These are phyloP conservation scores for Ptilodon capucinus DNA, from an alignment of 2,888 invertebrate genomes.

Conservation along the genomic window DNA sequence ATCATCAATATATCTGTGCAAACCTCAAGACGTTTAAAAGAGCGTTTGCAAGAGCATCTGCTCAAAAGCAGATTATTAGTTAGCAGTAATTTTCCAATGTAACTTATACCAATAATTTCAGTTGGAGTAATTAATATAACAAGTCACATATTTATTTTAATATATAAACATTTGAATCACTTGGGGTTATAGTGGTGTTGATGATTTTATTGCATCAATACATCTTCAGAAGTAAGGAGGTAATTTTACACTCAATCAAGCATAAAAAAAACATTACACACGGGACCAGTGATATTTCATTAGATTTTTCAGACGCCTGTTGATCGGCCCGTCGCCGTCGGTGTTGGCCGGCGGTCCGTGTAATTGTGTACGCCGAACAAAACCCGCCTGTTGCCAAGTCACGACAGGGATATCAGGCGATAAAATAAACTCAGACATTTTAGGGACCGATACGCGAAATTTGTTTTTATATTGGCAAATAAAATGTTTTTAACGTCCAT, in stretches of 20 bases:
- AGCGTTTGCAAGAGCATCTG: no score
- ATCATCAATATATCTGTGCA: no score
- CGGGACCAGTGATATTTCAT: background rate
- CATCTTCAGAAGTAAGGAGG: background rate
- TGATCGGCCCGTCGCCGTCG: constrained; percentile 5
- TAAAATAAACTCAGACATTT: constrained; percentile 14
- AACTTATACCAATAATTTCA: no score
- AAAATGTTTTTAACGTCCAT: constrained; percentile 1
- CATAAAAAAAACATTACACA: background rate
- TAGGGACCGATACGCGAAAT: background rate
- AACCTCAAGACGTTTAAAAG: no score
- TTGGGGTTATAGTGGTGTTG: no score
- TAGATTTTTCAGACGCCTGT: constrained; percentile 13
- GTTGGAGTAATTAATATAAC: no score
- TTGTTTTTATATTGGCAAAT: background rate
- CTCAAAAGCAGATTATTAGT: no score
- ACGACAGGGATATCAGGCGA: constrained; percentile 15
- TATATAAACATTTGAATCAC: no score
- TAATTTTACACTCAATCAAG: background rate
- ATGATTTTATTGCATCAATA: background rate
- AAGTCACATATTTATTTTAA: background rate
- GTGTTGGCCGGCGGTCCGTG: constrained; percentile 1
- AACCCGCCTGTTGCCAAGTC: constrained; percentile 24
- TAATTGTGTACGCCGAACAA: constrained; percentile 13
- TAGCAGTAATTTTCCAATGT: no score